A percentile compares a stretch with the other conserved stretches of the same genome.
phyloP scores from a whole-genome alignment of 2,797 vertebrate species.

The Clarias platycephalus region DNA sequence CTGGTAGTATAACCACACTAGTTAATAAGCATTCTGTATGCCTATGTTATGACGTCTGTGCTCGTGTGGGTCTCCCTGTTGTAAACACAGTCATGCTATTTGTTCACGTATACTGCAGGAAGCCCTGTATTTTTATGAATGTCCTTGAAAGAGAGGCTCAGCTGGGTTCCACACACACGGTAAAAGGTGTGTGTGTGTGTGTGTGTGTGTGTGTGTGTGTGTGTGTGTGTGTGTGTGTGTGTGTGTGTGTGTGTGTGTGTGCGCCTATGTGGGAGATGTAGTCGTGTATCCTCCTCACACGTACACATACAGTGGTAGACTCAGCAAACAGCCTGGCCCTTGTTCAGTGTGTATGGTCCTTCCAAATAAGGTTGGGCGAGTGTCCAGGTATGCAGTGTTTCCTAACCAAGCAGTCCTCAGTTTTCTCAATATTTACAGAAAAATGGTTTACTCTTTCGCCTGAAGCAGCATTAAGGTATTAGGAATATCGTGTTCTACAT shows the following conservation, averaged over 20 bases:
- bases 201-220: background rate
- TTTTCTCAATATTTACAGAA: slow-evolving; percentile 28
- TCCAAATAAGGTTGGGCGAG: slow-evolving; percentile 41
- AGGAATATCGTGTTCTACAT: slow-evolving; percentile 13
- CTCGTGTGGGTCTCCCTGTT: slow-evolving; percentile 5
- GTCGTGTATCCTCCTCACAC: slow-evolving; percentile 22
- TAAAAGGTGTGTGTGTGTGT: slow-evolving; percentile 28
- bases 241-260: background rate
- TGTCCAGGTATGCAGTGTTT: slow-evolving; percentile 40
- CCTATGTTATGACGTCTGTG: background rate
- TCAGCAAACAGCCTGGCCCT: slow-evolving; percentile 32
- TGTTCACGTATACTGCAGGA: slow-evolving; percentile 57
- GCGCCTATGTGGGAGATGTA: slow-evolving; percentile 21
- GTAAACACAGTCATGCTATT: slow-evolving; percentile 54
- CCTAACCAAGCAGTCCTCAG: slow-evolving; percentile 21
- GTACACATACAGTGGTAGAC: slow-evolving; percentile 18
- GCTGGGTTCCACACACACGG: slow-evolving; percentile 27
- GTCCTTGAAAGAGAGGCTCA: slow-evolving; percentile 61
- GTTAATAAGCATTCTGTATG: slow-evolving; percentile 13
- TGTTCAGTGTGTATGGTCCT: slow-evolving; percentile 23
- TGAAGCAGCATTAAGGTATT: slow-evolving; percentile 10
- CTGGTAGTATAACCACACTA: too few species aligned
- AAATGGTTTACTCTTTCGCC: slow-evolving; percentile 28
- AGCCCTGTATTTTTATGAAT: slow-evolving; percentile 28
- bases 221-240: background rate